Evolutionary conservation across 2,888 invertebrate species (phyloP).

Genomic region (Rhabditophanes sp.): DNA sequence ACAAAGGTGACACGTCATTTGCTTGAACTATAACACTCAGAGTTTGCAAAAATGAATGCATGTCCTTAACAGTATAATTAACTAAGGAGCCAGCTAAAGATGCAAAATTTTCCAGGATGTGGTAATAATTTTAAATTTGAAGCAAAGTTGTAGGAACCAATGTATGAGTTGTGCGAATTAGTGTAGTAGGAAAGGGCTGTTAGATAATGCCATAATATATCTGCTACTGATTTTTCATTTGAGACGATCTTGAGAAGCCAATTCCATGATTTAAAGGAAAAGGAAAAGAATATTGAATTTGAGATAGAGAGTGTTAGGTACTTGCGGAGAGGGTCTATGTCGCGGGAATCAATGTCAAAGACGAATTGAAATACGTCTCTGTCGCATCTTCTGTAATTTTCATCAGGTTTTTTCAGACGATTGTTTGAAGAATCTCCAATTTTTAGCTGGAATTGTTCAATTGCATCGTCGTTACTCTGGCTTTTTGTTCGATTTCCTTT

Average conservation of each 20-base stretch:
- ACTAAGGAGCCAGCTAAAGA: conserved; percentile 25
- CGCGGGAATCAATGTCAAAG: conserved; percentile 56
- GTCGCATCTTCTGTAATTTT: too few relatives aligned
- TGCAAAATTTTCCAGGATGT: conserved; percentile 38
- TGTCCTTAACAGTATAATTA: conserved; percentile 29
- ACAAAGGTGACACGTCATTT: conserved; percentile 17
- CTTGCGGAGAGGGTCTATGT: conserved; percentile 60
- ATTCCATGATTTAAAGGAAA: conserved; percentile 59
- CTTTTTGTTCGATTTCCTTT: too few relatives aligned
- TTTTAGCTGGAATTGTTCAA: too few relatives aligned
- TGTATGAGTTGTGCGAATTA: conserved; percentile 9
- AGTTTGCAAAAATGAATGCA: conserved; percentile 36
- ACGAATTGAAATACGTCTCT: too few relatives aligned
- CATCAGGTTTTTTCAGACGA: too few relatives aligned
- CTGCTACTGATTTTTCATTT: conserved; percentile 57
- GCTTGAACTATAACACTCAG: conserved; percentile 35
- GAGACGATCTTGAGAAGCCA: conserved; percentile 62
- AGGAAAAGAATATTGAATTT: conserved; percentile 45
- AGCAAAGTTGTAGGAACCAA: conserved; percentile 10
- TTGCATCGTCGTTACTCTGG: too few relatives aligned
- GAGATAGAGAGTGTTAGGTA: too few relatives aligned
- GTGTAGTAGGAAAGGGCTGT: conserved; percentile 28
- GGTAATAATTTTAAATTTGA: conserved; percentile 22
- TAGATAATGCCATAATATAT: conserved; percentile 81
- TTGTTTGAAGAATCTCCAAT: too few relatives aligned